phyloP scores from a whole-genome alignment of 1,140 invertebrate genomes.

The Samia ricini region DNA sequence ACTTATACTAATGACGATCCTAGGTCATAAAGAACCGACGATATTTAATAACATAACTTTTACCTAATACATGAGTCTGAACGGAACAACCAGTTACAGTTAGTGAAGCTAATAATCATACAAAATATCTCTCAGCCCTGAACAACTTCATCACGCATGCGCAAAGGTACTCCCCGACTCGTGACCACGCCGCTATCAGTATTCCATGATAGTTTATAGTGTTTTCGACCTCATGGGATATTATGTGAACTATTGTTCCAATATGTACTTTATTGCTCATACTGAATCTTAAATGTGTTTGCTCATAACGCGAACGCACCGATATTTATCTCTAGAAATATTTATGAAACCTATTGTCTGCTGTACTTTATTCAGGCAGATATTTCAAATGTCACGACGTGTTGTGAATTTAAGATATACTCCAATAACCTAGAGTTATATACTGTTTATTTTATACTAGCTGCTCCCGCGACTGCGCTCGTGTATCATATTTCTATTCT shows the following conservation, averaged over 20 bases:
- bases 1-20: too few relatives aligned
- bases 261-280: not conserved
- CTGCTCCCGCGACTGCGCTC: too few relatives aligned
- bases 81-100: not conserved
- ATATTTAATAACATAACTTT: too few relatives aligned
- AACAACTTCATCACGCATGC: constrained; percentile 41
- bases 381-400: not conserved
- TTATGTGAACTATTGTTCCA: constrained; percentile 16
- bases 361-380: not conserved
- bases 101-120: constrained; percentile 2
- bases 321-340: not conserved
- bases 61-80: too few relatives aligned
- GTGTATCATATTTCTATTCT: too few relatives aligned
- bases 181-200: constrained; percentile 42
- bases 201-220: constrained; percentile 30
- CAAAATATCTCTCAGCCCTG: constrained; percentile 12
- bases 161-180: constrained; percentile 38
- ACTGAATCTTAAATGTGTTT: not conserved
- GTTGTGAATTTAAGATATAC: not conserved
- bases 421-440: too few relatives aligned
- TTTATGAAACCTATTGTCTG: not conserved
- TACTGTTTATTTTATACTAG: too few relatives aligned
- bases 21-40: too few relatives aligned
- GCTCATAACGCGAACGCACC: not conserved
- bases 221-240: constrained; percentile 28